These are phyloP conservation scores for Chrysochloris asiatica DNA, from an alignment of 2,113 vertebrate genomes.

Conservation along the genomic window DNA sequence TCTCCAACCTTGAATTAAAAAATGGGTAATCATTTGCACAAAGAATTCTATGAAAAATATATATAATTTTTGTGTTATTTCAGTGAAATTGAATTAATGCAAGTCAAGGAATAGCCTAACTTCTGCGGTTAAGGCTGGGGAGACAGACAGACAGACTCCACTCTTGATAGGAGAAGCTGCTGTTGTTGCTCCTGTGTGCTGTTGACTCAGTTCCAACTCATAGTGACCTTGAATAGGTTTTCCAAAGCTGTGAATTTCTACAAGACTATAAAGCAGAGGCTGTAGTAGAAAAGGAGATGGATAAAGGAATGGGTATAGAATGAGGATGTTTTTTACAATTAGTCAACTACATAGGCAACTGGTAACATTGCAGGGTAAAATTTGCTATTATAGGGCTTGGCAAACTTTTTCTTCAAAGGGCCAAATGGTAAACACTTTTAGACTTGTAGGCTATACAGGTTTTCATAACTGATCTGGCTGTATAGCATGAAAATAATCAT, in stretches of 20 bases:
- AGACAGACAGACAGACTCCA: neutral
- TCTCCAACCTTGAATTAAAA: neutral
- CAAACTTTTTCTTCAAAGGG: neutral
- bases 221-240: too few species aligned
- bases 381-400: neutral
- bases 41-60: neutral
- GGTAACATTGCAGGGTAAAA: neutral
- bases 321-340: neutral
- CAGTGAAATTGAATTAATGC: neutral
- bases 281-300: neutral
- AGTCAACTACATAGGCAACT: neutral
- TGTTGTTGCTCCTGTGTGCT: too few species aligned
- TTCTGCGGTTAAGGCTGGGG: too few species aligned
- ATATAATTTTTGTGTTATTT: neutral
- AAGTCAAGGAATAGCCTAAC: neutral
- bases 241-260: too few species aligned
- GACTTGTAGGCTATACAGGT: neutral
- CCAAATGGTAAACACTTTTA: neutral
- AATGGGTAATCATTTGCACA: neutral
- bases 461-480: too few species aligned
- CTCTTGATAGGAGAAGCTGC: neutral
- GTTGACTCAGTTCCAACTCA: too few species aligned
- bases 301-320: neutral
- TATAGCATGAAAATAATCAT: neutral
- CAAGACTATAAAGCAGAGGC: neutral